Evolutionary conservation across 2,113 vertebrate species (phyloP), one percentile per base, ranked within the genome.

Genomic region (Pavo muticus): DNA sequence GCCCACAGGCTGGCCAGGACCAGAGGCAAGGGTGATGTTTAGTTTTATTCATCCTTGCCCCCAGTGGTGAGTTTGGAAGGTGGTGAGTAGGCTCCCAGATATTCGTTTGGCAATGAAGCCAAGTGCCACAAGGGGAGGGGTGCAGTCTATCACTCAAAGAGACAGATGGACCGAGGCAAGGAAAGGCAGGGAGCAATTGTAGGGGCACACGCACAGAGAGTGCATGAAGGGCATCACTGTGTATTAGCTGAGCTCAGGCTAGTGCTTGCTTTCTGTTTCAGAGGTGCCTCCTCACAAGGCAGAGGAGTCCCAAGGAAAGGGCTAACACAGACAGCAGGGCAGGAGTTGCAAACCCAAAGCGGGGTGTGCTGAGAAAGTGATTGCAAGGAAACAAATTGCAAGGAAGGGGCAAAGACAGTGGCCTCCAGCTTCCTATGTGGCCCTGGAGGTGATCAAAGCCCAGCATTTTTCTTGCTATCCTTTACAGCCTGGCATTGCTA

Each of bases 141-240:
- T 52, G 40, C 35, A 40, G 42, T 35, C 44, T 57, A 75, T 42
- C 65, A 42, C 10, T 47, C 4, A 2, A 25, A 76, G 79, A 87
- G 3, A 42, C 1, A 3, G 14, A 86, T 1, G 1, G 21, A 37
- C 39, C 37, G 20, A 37, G 64, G 64, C 37, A 64, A 88, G 63
- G 24, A 91, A 18, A 73, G 44, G 12, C 9, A 68, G 32, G 59
- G 16, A 73, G 60, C n/a, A 64, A 70, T 74, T 74, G 54, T 45
- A 67, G 48, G 90, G 60, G 9, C 29, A 40, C 32, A 24, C 2
- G 9, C 27, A 73, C 0, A 1, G 32, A 54, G 3, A 76, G 32
- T 2, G 10, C 16, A 11, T 0, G 0, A 19, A 32, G 37, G 64
- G n/a, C 23, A 82, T 37, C 6, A 42, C 24, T 25, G 40, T 39